Conservation (phyloP, 1,140 invertebrate genomes). For the Bombus cullumanus region DNA sequence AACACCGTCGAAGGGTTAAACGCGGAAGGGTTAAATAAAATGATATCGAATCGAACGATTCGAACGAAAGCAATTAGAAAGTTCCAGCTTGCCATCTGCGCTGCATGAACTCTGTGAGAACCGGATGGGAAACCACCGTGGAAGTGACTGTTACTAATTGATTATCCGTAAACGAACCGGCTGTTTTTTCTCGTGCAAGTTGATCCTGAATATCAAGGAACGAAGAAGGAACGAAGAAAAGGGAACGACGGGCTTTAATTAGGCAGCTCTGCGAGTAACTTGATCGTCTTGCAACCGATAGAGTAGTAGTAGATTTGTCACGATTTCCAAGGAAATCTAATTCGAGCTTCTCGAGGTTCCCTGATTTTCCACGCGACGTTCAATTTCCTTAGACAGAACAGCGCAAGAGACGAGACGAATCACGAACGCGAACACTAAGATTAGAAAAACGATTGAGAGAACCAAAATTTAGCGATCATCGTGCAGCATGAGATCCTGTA, state of each 20-base stretch:
- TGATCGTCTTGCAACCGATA: background rate
- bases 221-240: too few species aligned
- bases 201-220: conserved; percentile 9
- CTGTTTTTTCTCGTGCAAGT: background rate
- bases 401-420: too few species aligned
- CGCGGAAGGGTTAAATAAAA: background rate
- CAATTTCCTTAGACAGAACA: background rate
- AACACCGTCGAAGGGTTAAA: too few species aligned
- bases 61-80: conserved; percentile 31
- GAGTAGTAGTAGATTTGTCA: background rate
- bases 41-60: background rate
- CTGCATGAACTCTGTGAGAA: background rate
- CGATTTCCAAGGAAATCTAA: conserved; percentile 3
- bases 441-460: background rate
- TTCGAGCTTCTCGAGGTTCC: background rate
- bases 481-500: too few species aligned
- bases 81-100: background rate
- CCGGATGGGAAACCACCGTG: background rate
- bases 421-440: background rate
- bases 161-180: conserved; percentile 19
- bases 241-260: background rate
- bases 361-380: background rate
- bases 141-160: background rate
- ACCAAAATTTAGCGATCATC: too few species aligned
- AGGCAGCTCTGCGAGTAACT: background rate